These are phyloP conservation scores for Mayetiola destructor DNA, from an alignment of 2,888 invertebrate genomes.

Conservation along the genomic window DNA sequence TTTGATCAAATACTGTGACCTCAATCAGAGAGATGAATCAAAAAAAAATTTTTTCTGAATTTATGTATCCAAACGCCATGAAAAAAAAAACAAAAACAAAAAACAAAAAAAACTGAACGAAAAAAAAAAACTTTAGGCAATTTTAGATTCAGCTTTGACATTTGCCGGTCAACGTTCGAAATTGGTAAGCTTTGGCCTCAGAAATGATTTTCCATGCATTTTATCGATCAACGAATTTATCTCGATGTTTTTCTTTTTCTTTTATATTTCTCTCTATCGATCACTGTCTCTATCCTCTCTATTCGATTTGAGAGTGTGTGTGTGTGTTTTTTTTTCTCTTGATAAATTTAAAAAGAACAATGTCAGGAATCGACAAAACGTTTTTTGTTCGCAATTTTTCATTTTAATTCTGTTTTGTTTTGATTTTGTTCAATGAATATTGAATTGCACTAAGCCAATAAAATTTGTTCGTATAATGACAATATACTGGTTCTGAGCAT, in stretches of 20 bases:
- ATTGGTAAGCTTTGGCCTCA: conserved; percentile 21
- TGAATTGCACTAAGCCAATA: too few species aligned
- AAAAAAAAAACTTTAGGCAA: conserved; percentile 16
- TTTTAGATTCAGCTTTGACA: conserved; percentile 18
- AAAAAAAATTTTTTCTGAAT: too few species aligned
- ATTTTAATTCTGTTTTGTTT: neutral
- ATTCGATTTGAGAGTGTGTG: neutral
- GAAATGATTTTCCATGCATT: conserved; percentile 2
- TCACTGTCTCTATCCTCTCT: neutral
- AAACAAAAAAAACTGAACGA: too few species aligned
- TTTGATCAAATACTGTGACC: too few species aligned
- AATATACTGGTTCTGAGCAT: too few species aligned
- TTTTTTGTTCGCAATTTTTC: neutral
- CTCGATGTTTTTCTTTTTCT: neutral
- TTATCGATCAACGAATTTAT: neutral
- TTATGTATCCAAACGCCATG: too few species aligned
- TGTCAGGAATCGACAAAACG: too few species aligned
- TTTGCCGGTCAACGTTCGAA: conserved; percentile 20
- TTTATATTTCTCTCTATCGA: neutral
- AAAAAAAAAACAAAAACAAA: too few species aligned
- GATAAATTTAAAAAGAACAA: too few species aligned
- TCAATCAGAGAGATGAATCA: too few species aligned
- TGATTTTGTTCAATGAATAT: neutral
- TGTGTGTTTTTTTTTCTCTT: too few species aligned
- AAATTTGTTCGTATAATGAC: too few species aligned